These are phyloP conservation scores for Platycercus adscitus DNA, from an alignment of 2,113 vertebrate species.

Conservation along the genomic window DNA sequence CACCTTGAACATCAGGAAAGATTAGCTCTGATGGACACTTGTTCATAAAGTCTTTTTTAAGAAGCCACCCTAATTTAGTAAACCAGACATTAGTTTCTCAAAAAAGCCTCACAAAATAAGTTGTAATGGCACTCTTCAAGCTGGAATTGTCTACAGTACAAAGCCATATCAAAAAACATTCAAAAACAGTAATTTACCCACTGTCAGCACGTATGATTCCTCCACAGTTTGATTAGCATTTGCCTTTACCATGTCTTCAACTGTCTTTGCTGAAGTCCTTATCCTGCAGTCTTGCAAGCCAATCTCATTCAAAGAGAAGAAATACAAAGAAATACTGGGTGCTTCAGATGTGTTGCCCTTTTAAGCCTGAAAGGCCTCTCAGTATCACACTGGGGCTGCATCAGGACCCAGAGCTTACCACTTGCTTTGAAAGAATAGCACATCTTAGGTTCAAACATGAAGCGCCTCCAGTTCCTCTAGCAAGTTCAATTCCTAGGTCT, in stretches of 20 bases:
- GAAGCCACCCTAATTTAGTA: background rate
- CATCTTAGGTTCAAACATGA: accelerated
- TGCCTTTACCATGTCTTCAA: background rate
- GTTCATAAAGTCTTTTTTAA: background rate
- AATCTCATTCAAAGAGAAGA: background rate
- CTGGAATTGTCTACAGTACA: background rate
- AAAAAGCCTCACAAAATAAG: background rate
- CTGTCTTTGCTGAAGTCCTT: background rate
- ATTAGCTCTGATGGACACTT: background rate
- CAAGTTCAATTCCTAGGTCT: background rate
- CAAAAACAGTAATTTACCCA: background rate
- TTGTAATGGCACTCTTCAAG: background rate
- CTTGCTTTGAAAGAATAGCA: background rate
- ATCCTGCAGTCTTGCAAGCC: background rate
- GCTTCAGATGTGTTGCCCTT: accelerated
- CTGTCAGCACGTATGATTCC: background rate
- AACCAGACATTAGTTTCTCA: background rate
- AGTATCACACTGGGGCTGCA: background rate
- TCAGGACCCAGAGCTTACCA: background rate
- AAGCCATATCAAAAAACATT: background rate
- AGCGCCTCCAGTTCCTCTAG: background rate
- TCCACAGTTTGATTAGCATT: background rate
- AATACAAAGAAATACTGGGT: background rate
- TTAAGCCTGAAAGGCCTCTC: background rate
- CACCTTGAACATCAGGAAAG: background rate